Percentiles rank a stretch among this genome's conserved stretches.
These are phyloP conservation scores for Trachemys scripta DNA, from an alignment of 2,113 vertebrate genomes.

Conservation along the genomic window DNA sequence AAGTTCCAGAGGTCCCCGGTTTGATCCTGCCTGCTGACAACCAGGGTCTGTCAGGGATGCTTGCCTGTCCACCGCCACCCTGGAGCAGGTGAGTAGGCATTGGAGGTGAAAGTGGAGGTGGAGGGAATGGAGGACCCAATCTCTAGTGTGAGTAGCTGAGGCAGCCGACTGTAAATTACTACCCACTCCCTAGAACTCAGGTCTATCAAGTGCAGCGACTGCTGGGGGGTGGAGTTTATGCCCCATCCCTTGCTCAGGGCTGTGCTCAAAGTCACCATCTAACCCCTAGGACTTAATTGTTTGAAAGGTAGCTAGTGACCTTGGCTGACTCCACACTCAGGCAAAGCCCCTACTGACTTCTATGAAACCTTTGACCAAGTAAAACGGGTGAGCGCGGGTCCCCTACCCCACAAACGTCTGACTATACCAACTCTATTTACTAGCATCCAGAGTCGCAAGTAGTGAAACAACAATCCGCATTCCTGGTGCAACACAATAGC, in stretches of 20 bases:
- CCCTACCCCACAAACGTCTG: not conserved
- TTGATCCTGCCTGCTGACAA: too few species aligned
- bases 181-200: not conserved
- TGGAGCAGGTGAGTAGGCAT: not conserved
- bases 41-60: too few species aligned
- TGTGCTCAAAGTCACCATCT: not conserved
- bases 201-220: not conserved
- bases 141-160: not conserved
- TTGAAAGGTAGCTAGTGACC: not conserved
- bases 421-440: fast-evolving
- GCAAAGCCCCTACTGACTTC: not conserved
- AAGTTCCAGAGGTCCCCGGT: too few species aligned
- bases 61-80: not conserved
- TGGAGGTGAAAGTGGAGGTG: not conserved
- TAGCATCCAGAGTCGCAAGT: fast-evolving
- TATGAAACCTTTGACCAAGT: not conserved
- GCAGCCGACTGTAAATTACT: not conserved
- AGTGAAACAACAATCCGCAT: fast-evolving
- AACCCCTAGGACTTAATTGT: not conserved
- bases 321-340: not conserved
- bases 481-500: constrained; percentile 27
- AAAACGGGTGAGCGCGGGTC: too few species aligned
- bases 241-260: not conserved
- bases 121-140: not conserved
- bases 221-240: not conserved